Base-by-base conservation (phyloP, 2,888 invertebrate genomes). In the Drosophila kambysellisi region DNA sequence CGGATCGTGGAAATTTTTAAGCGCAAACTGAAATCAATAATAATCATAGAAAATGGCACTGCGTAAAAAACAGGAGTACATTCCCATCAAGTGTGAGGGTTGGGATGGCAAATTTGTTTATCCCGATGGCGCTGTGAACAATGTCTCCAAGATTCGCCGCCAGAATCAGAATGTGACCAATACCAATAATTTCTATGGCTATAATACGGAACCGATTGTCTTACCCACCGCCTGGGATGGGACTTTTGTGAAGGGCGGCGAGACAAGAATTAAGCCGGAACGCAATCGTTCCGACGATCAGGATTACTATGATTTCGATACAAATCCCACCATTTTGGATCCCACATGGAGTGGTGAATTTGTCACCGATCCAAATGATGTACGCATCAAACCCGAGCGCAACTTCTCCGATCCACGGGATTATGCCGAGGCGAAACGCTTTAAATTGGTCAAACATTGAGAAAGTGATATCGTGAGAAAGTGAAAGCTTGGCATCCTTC, bases 61-160 rank as follows among this genome's bases (percentile, higher is more conserved):
- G 32, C 82, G 83, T 64, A 90, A 83, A 54, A 91, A 92, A 70
- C 90, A 92, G 67, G 93, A 93, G 9, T 92, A 93, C 52, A 92
- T 93, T 65, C 93, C 92, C 63, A 93, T 93, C 68, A 93, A 93
- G 78, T 92, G 92, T 71, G 93, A 93, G 79, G 93, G 93, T 50
- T 93, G 93, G 93, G 92, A 93, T 79, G 93, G 93, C 4, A 92
- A 91, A 74, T 93, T 93, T 63, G 73, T 89, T 1, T 92, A 91
- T 72, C 85, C 85, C 37, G 83, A 84, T n/a, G 92, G 92, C 2
- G 78, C 88, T 7, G 79, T 90, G 2, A 92, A 92, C 58, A 91
- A 92, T 48, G 92, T 92, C 2, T 92, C 92, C 20, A 91, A 91
- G 81, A 87, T 92, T 46, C 92, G 92, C 0, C 91, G 92, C 11